These are phyloP conservation scores for Vanacampus margaritifer DNA, from an alignment of 2,113 vertebrate species.

Conservation along the genomic window DNA sequence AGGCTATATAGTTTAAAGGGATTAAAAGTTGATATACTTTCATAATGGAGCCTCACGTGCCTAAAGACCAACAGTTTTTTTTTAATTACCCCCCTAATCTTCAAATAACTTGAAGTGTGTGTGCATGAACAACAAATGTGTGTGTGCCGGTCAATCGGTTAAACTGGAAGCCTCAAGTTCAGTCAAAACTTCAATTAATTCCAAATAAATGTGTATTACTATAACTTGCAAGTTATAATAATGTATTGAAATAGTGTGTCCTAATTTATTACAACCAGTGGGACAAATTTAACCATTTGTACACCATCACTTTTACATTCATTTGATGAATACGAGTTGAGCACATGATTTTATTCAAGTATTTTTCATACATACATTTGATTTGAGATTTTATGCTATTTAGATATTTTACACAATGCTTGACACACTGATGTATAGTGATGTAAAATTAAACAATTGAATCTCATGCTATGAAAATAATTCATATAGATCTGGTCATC, in stretches of 20 bases:
- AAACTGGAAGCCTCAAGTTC: neutral
- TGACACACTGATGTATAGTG: neutral
- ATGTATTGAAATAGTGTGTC: neutral
- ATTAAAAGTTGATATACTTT: slow-evolving; percentile 48
- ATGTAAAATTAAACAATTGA: neutral
- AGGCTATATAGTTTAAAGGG: slow-evolving; percentile 33
- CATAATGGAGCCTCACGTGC: slow-evolving; percentile 7
- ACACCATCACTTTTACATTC: neutral
- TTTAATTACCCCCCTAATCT: neutral
- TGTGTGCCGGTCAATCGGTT: neutral
- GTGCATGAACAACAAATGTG: slow-evolving; percentile 3
- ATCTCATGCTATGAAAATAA: neutral
- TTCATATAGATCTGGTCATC: neutral
- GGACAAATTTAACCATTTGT: neutral
- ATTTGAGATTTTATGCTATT: neutral
- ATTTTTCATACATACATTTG: neutral
- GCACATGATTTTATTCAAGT: neutral
- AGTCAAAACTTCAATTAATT: neutral
- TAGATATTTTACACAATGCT: slow-evolving; percentile 7
- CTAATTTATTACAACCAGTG: neutral
- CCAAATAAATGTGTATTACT: neutral
- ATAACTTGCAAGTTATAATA: neutral
- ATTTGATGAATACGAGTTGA: neutral
- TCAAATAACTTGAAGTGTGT: slow-evolving; percentile 6
- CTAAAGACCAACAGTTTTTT: neutral